Percentiles rank a stretch among this genome's conserved stretches.
These are phyloP conservation scores for Cephus runcator DNA, from an alignment of 2,888 invertebrate species.

Conservation along the genomic window DNA sequence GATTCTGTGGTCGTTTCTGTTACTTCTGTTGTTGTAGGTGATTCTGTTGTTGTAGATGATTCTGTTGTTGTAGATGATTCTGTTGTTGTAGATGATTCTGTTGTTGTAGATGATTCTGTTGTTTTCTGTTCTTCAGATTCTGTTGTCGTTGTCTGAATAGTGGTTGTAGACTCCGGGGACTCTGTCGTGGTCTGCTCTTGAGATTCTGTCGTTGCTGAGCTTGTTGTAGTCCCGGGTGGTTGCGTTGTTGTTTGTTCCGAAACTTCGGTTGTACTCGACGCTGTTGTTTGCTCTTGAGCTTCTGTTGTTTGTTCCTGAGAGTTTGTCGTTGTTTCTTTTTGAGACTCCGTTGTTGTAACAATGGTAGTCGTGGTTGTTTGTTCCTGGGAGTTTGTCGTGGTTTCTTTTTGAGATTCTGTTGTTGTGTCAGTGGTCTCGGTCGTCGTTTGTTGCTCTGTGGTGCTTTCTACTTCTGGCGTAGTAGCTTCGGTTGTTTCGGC, in stretches of 20 bases:
- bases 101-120: slow-evolving; percentile 21
- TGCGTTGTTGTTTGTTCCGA: slow-evolving; percentile 2
- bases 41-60: slow-evolving; percentile 23
- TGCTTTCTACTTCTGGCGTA: slow-evolving; percentile 6
- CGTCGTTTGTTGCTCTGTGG: slow-evolving; percentile 9
- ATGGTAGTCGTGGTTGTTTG: neutral
- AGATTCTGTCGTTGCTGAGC: slow-evolving; percentile 4
- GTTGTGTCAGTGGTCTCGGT: slow-evolving; percentile 9
- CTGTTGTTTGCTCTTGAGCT: slow-evolving; percentile 4
- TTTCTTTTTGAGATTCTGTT: slow-evolving; percentile 8
- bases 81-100: slow-evolving; percentile 17
- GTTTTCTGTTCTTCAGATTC: slow-evolving; percentile 22
- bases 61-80: slow-evolving; percentile 20
- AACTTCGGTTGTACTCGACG: slow-evolving; percentile 2
- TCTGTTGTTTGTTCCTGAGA: slow-evolving; percentile 17
- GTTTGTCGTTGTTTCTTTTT: slow-evolving; percentile 8
- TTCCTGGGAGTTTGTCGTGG: neutral
- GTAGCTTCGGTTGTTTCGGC: slow-evolving; percentile 13
- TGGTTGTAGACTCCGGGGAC: slow-evolving; percentile 4
- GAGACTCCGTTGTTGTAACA: slow-evolving; percentile 1
- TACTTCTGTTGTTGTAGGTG: slow-evolving; percentile 11
- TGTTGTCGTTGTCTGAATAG: slow-evolving; percentile 12
- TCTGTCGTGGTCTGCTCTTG: slow-evolving; percentile 8
- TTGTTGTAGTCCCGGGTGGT: slow-evolving; percentile 7
- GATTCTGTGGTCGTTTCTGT: slow-evolving; percentile 29